Base-by-base conservation (phyloP, 2,888 invertebrate genomes). In the Meghimatium bilineatum region DNA sequence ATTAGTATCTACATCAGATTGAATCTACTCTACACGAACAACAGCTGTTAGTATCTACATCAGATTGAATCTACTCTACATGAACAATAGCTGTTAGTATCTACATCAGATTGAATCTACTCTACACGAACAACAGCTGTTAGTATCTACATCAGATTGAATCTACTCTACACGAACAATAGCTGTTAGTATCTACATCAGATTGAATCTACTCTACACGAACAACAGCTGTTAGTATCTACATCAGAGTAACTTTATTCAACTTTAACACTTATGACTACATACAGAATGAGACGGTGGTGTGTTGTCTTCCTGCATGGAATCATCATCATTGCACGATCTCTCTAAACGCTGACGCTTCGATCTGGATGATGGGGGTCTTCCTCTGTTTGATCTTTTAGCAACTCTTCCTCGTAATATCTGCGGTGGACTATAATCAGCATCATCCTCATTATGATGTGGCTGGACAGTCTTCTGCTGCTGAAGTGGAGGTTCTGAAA, bases 291-390 rank as follows among this genome's bases (percentile, higher is more conserved):
- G 12, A 60, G 74, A 74, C 52, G 23, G 74, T 52, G 32, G 20
- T 26, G 87, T 86, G 10, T 63, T 72, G 3, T 78, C 84, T 29
- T 60, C 36, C 8, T 32, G 63, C 60, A 44, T 20, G 1, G 74
- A 60, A 56, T 83, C 86, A 44, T 76, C 80, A 26, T 86, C 87
- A 29, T 49, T 29, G 38, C 74, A 80, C 20, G 75, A 74, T 76
- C 66, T 72, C 34, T 84, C 85, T 10, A 75, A 76, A 67, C 82
- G 86, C 38, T 86, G 87, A 20, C 88, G 87, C 85, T 90, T 90
- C 10, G 88, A 79, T 52, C 86, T 85, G 32, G 80, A 17, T 67
- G 56, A 52, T 44, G 83, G 66, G n/a, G 83, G 66, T 32, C 83
- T 76, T 17, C 80, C 80, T 52, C 80, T 52, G 32, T 17, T 29